Conservation (phyloP, 2,113 vertebrate species). For the Daphoenositta chrysoptera region DNA sequence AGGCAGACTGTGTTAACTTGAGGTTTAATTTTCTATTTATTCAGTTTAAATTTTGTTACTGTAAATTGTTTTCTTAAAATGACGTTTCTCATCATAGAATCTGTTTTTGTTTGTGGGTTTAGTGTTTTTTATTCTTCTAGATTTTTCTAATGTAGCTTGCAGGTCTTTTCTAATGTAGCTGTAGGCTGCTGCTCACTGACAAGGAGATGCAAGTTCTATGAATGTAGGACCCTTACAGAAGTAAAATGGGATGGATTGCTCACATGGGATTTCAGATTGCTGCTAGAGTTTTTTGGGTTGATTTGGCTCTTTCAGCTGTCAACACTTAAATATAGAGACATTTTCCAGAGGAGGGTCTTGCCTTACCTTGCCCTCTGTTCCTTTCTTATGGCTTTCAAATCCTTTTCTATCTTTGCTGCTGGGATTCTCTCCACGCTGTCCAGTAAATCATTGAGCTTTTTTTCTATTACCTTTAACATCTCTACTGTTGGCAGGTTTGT, state of each 20-base stretch:
- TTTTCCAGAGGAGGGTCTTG: not conserved
- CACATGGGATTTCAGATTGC: not conserved
- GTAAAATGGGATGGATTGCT: not conserved
- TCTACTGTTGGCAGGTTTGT: slow-evolving; percentile 78
- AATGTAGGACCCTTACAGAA: not conserved
- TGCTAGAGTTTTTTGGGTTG: not conserved
- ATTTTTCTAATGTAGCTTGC: not conserved
- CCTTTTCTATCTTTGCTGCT: slow-evolving; percentile 64
- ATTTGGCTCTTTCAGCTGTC: not conserved
- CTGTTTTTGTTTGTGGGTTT: not conserved
- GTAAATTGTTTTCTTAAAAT: not conserved
- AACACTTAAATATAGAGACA: not conserved
- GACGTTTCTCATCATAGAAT: rapidly evolving
- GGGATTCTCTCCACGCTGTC: slow-evolving; percentile 81
- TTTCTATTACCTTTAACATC: slow-evolving; percentile 85
- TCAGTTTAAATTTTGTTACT: not conserved
- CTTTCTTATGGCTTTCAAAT: slow-evolving; percentile 80
- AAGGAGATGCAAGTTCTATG: rapidly evolving
- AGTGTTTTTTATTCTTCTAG: not conserved
- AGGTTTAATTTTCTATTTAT: not conserved
- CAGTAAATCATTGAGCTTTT: slow-evolving; percentile 75
- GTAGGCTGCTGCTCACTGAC: not conserved
- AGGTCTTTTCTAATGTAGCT: not conserved
- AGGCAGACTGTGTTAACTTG: not conserved
- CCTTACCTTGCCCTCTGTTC: slow-evolving; percentile 79